Base-by-base conservation (phyloP, 2,888 invertebrate species). In the Plusia festucae region DNA sequence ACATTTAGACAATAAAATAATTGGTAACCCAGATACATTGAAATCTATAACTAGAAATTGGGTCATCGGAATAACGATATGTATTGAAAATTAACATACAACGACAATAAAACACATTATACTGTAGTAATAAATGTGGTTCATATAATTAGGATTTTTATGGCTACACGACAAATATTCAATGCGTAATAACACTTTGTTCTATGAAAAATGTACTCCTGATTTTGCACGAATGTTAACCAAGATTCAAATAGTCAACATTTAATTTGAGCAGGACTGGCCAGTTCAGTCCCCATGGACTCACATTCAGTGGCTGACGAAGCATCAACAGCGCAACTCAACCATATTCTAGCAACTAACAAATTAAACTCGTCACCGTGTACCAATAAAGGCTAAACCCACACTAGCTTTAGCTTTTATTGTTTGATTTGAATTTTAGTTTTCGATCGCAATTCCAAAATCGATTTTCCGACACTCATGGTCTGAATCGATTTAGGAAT, bases 11-110 rank as follows among this genome's bases (percentile, higher is more conserved):
- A n/a, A n/a, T 40, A 40, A 40, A 40, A 40, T 40, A 40, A n/a
- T n/a, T 40, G 40, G 40, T 40, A n/a, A n/a, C 40, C 40, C n/a
- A 40, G 40, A 40, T 40, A 40, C n/a, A 40, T n/a, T 40, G 40
- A 4, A 40, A 40, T n/a, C n/a, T 40, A 40, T 40, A 40, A 6
- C n/a, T 40, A 40, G 40, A 40, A 40, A 40, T 40, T 7, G 40
- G 40, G 40, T 40, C 40, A 40, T 6, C 40, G n/a, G n/a, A 40
- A 15, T 40, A 40, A 40, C 40, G n/a, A 15, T n/a, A 40, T 40
- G 40, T 40, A 40, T 40, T n/a, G 40, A 40, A 40, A 40, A 40
- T 40, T 40, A 40, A 15, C 40, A 40, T 40, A n/a, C n/a, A 40
- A n/a, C n/a, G 40, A 40, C 40, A 40, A 40, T 40, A 40, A 40